Evolutionary conservation across 2,113 vertebrate genomes (phyloP).

Genomic region (Raja brachyura): DNA sequence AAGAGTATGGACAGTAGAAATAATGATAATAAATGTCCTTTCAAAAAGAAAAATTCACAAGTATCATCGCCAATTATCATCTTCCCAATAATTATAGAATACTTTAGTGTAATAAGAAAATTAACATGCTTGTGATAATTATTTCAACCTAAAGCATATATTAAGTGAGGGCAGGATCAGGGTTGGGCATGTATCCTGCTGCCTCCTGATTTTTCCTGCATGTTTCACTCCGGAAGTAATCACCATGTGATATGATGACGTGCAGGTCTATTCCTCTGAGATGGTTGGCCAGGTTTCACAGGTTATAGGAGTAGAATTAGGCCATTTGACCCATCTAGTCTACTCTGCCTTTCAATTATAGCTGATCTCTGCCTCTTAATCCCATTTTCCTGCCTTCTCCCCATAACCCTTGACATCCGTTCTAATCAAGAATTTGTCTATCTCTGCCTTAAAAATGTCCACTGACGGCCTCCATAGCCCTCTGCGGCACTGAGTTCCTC

Average conservation of each 20-base stretch:
- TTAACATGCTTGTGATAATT: background rate
- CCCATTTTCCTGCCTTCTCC: too few species aligned
- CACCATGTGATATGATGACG: background rate
- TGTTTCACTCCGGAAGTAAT: background rate
- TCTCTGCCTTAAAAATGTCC: too few species aligned
- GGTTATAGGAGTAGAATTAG: too few species aligned
- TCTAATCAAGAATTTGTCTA: too few species aligned
- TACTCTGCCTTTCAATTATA: too few species aligned
- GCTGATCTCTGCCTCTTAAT: too few species aligned
- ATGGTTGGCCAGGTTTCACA: conserved; percentile 39
- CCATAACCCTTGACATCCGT: too few species aligned
- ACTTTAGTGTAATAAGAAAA: background rate
- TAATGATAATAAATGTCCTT: too few species aligned
- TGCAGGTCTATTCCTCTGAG: background rate
- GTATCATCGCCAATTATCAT: background rate
- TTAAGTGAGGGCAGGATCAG: background rate
- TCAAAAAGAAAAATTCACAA: background rate
- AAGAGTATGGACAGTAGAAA: too few species aligned
- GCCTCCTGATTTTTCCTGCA: background rate
- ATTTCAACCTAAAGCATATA: background rate
- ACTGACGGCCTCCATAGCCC: too few species aligned
- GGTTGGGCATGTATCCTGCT: background rate
- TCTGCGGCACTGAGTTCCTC: too few species aligned
- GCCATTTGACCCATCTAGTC: too few species aligned
- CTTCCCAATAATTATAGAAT: background rate